Evolutionary conservation across 2,113 vertebrate genomes (phyloP).

Genomic region (Chauna torquata): DNA sequence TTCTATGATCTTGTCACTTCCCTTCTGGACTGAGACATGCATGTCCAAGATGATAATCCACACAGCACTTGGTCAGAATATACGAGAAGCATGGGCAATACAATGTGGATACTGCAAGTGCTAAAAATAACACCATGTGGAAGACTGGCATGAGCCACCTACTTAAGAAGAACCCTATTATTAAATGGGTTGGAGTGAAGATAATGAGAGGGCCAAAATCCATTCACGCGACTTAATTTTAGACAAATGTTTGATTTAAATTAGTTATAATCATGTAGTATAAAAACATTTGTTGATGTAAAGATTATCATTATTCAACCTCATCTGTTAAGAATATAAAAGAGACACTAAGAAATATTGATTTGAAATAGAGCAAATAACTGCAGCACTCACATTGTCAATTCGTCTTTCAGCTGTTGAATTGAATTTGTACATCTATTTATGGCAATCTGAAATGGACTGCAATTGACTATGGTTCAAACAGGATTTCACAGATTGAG

Average conservation of each 20-base stretch:
- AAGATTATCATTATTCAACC: neutral
- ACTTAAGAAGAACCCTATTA: neutral
- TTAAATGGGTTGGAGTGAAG: slow-evolving; percentile 24
- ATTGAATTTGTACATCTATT: neutral
- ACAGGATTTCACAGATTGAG: neutral
- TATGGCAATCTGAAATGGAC: slow-evolving; percentile 15
- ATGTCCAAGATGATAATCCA: neutral
- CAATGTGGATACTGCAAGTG: neutral
- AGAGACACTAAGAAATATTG: neutral
- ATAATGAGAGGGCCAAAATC: neutral
- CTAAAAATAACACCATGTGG: neutral
- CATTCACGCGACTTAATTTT: slow-evolving; percentile 15
- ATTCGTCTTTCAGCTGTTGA: neutral
- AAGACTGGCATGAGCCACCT: neutral
- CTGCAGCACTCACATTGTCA: neutral
- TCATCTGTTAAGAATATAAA: neutral
- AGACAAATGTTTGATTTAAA: slow-evolving; percentile 28
- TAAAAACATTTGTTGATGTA: neutral
- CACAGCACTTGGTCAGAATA: neutral
- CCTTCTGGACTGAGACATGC: neutral
- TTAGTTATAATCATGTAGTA: neutral
- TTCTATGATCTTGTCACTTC: neutral
- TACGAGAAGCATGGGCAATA: neutral
- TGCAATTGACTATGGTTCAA: slow-evolving; percentile 3
- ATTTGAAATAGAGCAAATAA: slow-evolving; percentile 36